Evolutionary conservation across 2,888 invertebrate species (phyloP).

Genomic region (Temnothorax rugatulus): DNA sequence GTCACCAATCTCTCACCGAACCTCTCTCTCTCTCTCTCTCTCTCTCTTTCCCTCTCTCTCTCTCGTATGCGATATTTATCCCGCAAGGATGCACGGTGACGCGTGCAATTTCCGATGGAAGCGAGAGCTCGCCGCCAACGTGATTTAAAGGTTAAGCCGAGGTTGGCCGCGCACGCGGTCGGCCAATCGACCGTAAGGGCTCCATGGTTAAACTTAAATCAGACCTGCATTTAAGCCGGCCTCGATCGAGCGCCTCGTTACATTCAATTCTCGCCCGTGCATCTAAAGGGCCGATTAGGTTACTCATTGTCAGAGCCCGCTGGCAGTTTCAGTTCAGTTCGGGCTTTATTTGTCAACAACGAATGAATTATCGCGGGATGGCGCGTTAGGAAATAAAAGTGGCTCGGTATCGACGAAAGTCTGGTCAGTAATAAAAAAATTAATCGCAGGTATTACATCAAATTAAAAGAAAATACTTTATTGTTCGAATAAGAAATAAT

Average conservation of each 20-base stretch:
- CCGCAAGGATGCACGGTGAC: conserved; percentile 51
- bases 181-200: conserved; percentile 53
- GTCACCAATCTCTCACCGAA: conserved; percentile 35
- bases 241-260: conserved; percentile 49
- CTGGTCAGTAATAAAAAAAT: neutral
- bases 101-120: conserved; percentile 56
- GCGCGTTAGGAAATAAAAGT: neutral
- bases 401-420: neutral
- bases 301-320: neutral
- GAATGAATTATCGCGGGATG: neutral
- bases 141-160: conserved; percentile 58
- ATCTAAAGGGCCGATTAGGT: neutral
- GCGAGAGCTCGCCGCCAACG: conserved; percentile 46
- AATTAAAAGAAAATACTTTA: neutral
- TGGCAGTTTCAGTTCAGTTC: neutral
- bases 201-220: conserved; percentile 55
- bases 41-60: neutral
- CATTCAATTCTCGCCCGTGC: conserved; percentile 36
- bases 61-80: conserved; percentile 42
- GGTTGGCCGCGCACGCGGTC: conserved; percentile 51
- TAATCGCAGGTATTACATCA: neutral
- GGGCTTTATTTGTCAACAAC: neutral
- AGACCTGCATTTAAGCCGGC: conserved; percentile 47
- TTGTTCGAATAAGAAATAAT: neutral
- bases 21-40: neutral